These are phyloP conservation scores for Argynnis bischoffii DNA, from an alignment of 2,888 invertebrate species.

Conservation along the genomic window DNA sequence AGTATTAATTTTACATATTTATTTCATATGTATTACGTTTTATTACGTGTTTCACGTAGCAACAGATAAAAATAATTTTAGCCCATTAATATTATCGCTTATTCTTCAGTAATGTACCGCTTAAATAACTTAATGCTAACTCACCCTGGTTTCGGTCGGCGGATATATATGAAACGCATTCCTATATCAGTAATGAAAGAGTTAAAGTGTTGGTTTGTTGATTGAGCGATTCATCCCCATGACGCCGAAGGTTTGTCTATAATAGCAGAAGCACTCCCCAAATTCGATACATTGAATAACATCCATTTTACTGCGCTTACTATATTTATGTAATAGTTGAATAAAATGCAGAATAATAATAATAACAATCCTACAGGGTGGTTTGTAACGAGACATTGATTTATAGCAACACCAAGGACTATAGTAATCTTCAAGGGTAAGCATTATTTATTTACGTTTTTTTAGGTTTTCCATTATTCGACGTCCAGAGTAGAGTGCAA, in stretches of 20 bases:
- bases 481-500: no score
- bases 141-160: conserved; percentile 62
- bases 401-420: no score
- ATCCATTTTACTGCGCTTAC: conserved; percentile 1
- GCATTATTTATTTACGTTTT: no score
- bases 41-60: neutral
- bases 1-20: no score
- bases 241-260: conserved; percentile 44
- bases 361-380: no score
- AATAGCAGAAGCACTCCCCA: conserved; percentile 39
- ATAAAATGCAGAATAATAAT: neutral
- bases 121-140: conserved; percentile 58
- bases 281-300: conserved; percentile 31
- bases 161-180: conserved; percentile 49
- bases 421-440: no score
- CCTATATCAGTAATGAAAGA: conserved; percentile 52
- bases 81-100: conserved; percentile 29
- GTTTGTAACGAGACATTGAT: no score
- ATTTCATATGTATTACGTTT: no score
- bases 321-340: neutral
- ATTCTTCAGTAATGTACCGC: conserved; percentile 44
- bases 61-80: neutral
- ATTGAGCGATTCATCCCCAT: conserved; percentile 70
- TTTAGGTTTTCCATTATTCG: no score
- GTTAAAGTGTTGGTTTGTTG: conserved; percentile 62